phyloP scores from a whole-genome alignment of 2,888 invertebrate species.

The Laothoe populi region DNA sequence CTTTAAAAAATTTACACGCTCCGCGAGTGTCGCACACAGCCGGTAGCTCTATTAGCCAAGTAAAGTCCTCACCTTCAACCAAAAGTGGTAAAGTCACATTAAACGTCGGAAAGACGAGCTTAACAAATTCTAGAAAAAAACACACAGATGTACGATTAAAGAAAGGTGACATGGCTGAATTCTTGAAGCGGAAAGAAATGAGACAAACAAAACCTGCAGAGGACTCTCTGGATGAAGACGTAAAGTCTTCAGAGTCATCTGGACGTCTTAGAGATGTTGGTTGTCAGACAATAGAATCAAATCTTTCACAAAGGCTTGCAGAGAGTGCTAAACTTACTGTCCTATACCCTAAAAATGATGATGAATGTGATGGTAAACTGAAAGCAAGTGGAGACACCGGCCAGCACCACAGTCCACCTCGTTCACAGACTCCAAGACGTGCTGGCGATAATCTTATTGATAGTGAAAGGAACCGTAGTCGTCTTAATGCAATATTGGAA shows the following conservation, averaged over 20 bases:
- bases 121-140: conserved; percentile 62
- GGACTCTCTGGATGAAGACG: conserved; percentile 58
- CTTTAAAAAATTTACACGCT: conserved; percentile 58
- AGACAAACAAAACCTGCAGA: conserved; percentile 56
- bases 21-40: conserved; percentile 56
- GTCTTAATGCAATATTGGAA: conserved; percentile 72
- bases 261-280: conserved; percentile 69
- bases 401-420: conserved; percentile 49
- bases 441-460: conserved; percentile 63
- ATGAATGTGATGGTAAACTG: conserved; percentile 65
- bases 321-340: conserved; percentile 75
- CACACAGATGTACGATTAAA: conserved; percentile 63
- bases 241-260: conserved; percentile 60
- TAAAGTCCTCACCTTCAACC: conserved; percentile 70
- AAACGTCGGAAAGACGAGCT: conserved; percentile 64
- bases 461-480: conserved; percentile 63
- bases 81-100: conserved; percentile 67
- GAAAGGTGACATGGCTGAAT: conserved; percentile 81
- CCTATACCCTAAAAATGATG: conserved; percentile 73
- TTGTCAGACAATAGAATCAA: conserved; percentile 75
- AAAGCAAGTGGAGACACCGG: conserved; percentile 74
- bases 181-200: conserved; percentile 71
- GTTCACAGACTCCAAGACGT: conserved; percentile 49
- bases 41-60: conserved; percentile 57
- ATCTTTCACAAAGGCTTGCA: conserved; percentile 63